A percentile compares a stretch with the other conserved stretches of the same genome.
These are phyloP conservation scores for Cyrtonyx montezumae DNA, from an alignment of 2,113 vertebrate genomes.

Conservation along the genomic window DNA sequence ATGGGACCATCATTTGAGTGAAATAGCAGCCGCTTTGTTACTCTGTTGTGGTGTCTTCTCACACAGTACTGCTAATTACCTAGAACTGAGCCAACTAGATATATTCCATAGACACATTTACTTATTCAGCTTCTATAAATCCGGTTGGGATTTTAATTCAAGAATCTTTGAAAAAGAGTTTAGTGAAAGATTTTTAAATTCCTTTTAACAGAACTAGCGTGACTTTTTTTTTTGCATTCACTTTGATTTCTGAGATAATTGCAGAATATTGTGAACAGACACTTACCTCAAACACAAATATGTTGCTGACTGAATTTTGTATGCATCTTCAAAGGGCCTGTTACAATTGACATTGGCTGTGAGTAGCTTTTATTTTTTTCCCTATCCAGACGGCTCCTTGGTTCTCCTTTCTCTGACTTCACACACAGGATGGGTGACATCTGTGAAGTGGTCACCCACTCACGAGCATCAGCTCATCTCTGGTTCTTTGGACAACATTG, in stretches of 20 bases:
- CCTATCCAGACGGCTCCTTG: conserved; percentile 89
- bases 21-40: background rate
- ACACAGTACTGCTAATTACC: background rate
- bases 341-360: background rate
- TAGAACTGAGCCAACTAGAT: background rate
- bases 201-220: background rate
- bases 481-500: conserved; percentile 94
- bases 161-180: background rate
- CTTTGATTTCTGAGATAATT: background rate
- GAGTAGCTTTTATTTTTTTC: background rate
- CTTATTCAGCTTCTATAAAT: background rate
- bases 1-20: background rate
- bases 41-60: fast-evolving
- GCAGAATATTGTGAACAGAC: background rate
- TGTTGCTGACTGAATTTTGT: background rate
- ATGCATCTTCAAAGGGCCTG: background rate
- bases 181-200: background rate
- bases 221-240: background rate
- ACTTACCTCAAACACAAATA: background rate
- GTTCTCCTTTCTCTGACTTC: conserved; percentile 93
- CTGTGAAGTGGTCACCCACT: conserved; percentile 93
- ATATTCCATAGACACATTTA: background rate
- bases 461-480: conserved; percentile 94
- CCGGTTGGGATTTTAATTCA: background rate
- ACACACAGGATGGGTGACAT: conserved; percentile 96